Percentiles rank a stretch among this genome's conserved stretches.
Conservation (phyloP, 2,113 vertebrate genomes). For the Triplophysa siluroides region DNA sequence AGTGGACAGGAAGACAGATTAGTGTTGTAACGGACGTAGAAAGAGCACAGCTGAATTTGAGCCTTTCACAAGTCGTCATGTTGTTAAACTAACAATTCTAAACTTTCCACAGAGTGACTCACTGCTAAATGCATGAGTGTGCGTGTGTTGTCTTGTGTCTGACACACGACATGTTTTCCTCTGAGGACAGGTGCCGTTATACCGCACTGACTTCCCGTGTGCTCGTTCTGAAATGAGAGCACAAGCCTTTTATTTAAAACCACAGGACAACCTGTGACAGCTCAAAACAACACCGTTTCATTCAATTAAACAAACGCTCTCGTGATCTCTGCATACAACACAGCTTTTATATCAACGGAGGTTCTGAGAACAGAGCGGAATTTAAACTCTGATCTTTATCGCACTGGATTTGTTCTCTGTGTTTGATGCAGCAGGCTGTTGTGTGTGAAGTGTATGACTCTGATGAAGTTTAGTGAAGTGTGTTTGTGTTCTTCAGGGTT, state of each 20-base stretch:
- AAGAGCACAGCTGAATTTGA: not conserved
- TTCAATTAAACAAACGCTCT: not conserved
- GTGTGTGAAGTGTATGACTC: not conserved
- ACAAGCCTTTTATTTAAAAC: slow-evolving; percentile 12
- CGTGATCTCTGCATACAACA: not conserved
- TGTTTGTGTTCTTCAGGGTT: slow-evolving; percentile 74
- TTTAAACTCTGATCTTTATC: slow-evolving; percentile 10
- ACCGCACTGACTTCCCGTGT: slow-evolving; percentile 52
- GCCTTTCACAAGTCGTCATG: not conserved
- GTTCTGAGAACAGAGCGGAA: not conserved
- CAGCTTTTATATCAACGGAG: slow-evolving; percentile 17
- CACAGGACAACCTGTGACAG: not conserved
- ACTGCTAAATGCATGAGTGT: not conserved
- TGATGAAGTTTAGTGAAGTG: not conserved
- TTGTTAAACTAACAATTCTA: not conserved
- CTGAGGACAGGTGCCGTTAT: slow-evolving; percentile 44
- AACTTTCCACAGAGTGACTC: not conserved
- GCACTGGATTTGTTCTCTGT: not conserved
- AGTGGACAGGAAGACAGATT: not conserved
- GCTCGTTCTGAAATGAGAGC: slow-evolving; percentile 23
- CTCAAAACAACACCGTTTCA: not conserved
- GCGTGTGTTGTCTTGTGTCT: not conserved
- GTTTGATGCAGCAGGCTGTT: not conserved
- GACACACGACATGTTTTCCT: slow-evolving; percentile 58
- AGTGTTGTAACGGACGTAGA: not conserved